Evolutionary conservation across 2,113 vertebrate species (phyloP).

Genomic region (Danio rerio): GRCz12tu NC_133186.1:43657001-43657500

Average conservation of each 20-base stretch:
- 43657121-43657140: constrained; percentile 79
- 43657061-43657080: constrained; percentile 77
- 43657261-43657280: constrained; percentile 80
- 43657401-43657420: constrained; percentile 78
- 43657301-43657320: constrained; percentile 81
- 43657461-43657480: neutral
- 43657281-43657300: constrained; percentile 81
- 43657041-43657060: constrained; percentile 70
- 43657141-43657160: constrained; percentile 79
- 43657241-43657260: constrained; percentile 72
- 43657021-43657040: constrained; percentile 74
- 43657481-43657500: neutral
- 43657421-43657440: neutral
- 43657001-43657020: constrained; percentile 70
- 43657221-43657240: constrained; percentile 75
- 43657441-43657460: constrained; percentile 38
- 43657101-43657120: constrained; percentile 74
- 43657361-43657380: constrained; percentile 72
- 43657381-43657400: constrained; percentile 76
- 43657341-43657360: constrained; percentile 71
- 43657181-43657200: constrained; percentile 74
- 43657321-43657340: constrained; percentile 76
- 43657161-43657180: constrained; percentile 82
- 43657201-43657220: constrained; percentile 79
- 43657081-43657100: constrained; percentile 82